Evolutionary conservation across 2,797 vertebrate genomes (phyloP).

Genomic region (Eulemur coronatus): DNA sequence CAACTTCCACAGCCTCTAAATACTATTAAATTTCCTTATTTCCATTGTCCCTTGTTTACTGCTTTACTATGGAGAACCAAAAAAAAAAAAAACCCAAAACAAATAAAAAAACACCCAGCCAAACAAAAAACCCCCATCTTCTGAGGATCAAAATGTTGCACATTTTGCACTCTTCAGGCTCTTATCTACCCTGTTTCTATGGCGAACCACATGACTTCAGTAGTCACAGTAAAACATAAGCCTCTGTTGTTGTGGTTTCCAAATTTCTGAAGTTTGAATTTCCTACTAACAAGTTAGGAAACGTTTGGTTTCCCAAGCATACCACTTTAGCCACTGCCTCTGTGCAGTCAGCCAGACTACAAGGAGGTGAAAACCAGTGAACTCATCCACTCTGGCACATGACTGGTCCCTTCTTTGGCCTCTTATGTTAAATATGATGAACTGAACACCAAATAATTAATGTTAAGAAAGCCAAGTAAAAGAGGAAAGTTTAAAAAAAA

Average conservation of each 20-base stretch:
- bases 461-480: constrained; percentile 13
- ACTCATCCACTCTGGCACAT: neutral
- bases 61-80: neutral
- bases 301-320: constrained; percentile 70
- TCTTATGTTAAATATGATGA: constrained; percentile 58
- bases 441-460: constrained; percentile 39
- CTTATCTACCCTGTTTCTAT: constrained; percentile 1
- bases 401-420: neutral
- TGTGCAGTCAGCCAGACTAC: constrained; percentile 39
- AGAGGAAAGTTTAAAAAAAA: neutral
- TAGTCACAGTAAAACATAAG: constrained; percentile 61
- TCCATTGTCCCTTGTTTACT: neutral
- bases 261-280: constrained; percentile 68
- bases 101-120: neutral
- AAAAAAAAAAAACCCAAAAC: neutral
- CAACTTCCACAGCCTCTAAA: neutral
- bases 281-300: constrained; percentile 67
- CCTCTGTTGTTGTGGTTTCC: constrained; percentile 72
- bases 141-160: constrained; percentile 36
- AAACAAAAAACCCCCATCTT: neutral
- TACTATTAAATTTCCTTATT: neutral
- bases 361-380: constrained; percentile 33
- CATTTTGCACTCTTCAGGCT: neutral
- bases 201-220: constrained; percentile 51
- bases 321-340: constrained; percentile 54